phyloP scores from a whole-genome alignment of 2,888 invertebrate species.

The Ecliptopera silaceata region DNA sequence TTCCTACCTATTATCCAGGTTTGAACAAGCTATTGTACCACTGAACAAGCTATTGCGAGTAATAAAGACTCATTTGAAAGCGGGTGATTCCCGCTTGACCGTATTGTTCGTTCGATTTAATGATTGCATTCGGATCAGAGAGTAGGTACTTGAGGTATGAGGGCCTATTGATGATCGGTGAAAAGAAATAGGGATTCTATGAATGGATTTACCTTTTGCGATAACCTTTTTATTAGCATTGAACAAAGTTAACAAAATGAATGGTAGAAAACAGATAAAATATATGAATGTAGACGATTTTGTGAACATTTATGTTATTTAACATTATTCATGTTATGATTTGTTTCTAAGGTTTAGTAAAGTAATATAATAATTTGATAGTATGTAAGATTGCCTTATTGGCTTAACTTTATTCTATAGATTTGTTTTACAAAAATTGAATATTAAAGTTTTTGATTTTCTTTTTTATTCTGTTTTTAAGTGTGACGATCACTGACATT shows the following conservation, averaged over 20 bases:
- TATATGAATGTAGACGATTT: no score
- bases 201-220: not conserved
- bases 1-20: conserved; percentile 7
- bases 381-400: no score
- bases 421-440: no score
- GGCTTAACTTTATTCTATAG: no score
- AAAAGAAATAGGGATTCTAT: not conserved
- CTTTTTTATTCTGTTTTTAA: no score
- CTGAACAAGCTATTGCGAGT: conserved; percentile 30
- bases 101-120: conserved; percentile 33
- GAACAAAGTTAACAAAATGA: not conserved
- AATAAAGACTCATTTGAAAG: conserved; percentile 47
- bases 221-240: not conserved
- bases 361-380: no score
- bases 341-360: no score
- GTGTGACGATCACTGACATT: no score
- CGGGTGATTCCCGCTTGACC: conserved; percentile 46
- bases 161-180: conserved; percentile 1
- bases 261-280: no score
- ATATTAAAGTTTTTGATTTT: no score
- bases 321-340: no score
- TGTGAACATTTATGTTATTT: no score
- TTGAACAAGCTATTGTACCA: conserved; percentile 12
- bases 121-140: conserved; percentile 20
- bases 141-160: conserved; percentile 5